These are phyloP conservation scores for Caenorhabditis panamensis DNA, from an alignment of 2,888 invertebrate genomes.

Conservation along the genomic window DNA sequence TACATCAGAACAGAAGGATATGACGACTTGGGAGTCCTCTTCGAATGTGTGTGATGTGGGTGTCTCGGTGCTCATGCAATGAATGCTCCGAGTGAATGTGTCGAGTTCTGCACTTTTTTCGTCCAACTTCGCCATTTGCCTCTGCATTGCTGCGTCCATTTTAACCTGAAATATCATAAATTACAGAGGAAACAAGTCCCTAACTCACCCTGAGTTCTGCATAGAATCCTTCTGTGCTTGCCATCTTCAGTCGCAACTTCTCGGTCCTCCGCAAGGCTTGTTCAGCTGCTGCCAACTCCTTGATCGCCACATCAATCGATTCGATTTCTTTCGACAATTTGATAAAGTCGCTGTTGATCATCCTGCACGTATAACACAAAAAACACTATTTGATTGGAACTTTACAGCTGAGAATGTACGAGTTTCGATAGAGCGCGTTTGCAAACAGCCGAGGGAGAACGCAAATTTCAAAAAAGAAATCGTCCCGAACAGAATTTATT, in stretches of 20 bases:
- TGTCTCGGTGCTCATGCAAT: conserved; percentile 15
- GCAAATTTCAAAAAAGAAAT: not conserved
- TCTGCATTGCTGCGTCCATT: conserved; percentile 36
- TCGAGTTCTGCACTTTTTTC: conserved; percentile 31
- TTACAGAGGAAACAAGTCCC: not conserved
- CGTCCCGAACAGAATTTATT: not conserved
- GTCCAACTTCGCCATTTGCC: conserved; percentile 38
- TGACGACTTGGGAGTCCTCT: conserved; percentile 20
- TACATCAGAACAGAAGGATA: conserved; percentile 28
- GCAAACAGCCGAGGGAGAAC: not conserved
- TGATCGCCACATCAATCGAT: conserved; percentile 24
- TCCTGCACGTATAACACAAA: conserved; percentile 3
- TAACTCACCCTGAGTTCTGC: conserved; percentile 30
- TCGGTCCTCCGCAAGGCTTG: conserved; percentile 4
- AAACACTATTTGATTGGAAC: not conserved
- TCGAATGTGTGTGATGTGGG: conserved; percentile 40
- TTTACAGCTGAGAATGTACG: not conserved
- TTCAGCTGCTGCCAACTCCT: conserved; percentile 18
- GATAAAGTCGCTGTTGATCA: conserved; percentile 10
- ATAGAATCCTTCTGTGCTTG: conserved; percentile 20
- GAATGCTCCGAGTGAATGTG: conserved; percentile 7
- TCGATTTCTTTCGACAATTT: conserved; percentile 33
- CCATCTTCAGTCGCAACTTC: conserved; percentile 21
- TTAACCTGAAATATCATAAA: conserved; percentile 17
- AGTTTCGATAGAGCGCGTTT: conserved; percentile 33